These are phyloP conservation scores for Lamellibrachia luymesi DNA, from an alignment of 1,140 invertebrate genomes.

Conservation along the genomic window DNA sequence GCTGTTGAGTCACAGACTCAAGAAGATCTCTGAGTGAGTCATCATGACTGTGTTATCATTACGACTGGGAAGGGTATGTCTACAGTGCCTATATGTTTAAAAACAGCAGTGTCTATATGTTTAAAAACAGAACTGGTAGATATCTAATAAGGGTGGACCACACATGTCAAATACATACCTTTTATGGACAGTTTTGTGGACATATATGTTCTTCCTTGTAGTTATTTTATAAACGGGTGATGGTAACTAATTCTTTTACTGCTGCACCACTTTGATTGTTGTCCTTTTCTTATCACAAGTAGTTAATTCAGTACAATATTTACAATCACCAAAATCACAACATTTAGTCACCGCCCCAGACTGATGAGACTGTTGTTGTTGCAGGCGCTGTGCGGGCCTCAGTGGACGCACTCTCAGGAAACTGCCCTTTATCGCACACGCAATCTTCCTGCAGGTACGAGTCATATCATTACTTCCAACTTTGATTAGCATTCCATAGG, in stretches of 20 bases:
- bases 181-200: neutral
- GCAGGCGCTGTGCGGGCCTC: constrained; percentile 67
- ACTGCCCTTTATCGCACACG: constrained; percentile 78
- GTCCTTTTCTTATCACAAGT: too few species aligned
- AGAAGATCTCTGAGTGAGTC: constrained; percentile 52
- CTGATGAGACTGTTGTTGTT: constrained; percentile 34
- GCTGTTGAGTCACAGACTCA: constrained; percentile 45
- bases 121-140: neutral
- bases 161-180: too few species aligned
- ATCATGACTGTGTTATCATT: neutral
- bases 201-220: neutral
- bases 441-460: constrained; percentile 50
- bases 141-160: too few species aligned
- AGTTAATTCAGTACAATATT: too few species aligned
- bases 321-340: too few species aligned
- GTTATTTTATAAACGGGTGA: neutral
- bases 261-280: too few species aligned
- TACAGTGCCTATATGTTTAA: neutral
- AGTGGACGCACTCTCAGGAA: constrained; percentile 85
- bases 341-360: too few species aligned
- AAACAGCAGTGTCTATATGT: neutral
- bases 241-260: constrained; percentile 15
- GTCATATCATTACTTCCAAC: neutral
- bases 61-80: neutral
- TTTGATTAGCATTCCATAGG: neutral